Percentiles rank a stretch among this genome's conserved stretches.
Evolutionary conservation across 2,113 vertebrate species (phyloP).

Genomic region (Tetraodon nigroviridis): DNA sequence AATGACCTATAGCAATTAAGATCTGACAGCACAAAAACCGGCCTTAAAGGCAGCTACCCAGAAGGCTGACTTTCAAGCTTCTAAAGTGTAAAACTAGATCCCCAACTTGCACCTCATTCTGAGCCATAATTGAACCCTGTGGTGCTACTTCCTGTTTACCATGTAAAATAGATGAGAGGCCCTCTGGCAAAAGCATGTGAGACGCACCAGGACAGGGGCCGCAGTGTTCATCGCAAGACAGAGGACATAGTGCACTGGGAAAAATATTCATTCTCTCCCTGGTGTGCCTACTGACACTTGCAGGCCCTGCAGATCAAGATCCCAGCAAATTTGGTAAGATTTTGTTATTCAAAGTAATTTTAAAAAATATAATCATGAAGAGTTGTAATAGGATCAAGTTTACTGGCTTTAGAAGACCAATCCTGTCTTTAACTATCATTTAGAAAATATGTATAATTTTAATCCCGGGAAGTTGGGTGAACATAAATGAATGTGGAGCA

Average conservation of each 20-base stretch:
- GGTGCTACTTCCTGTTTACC: conserved; percentile 58
- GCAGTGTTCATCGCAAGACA: conserved; percentile 46
- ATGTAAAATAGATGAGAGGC: conserved; percentile 65
- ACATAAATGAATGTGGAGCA: too few relatives aligned
- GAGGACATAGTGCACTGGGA: conserved; percentile 43
- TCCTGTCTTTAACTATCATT: neutral
- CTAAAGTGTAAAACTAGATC: conserved; percentile 37
- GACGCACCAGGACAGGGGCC: conserved; percentile 54
- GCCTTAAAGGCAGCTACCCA: too few relatives aligned
- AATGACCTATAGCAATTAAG: too few relatives aligned
- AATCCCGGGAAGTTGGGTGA: too few relatives aligned
- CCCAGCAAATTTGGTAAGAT: conserved; percentile 40
- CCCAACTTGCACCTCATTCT: conserved; percentile 13
- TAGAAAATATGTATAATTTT: neutral
- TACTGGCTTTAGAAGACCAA: neutral
- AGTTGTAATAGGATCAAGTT: neutral
- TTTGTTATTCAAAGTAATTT: neutral
- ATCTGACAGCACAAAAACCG: too few relatives aligned
- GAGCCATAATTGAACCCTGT: conserved; percentile 46
- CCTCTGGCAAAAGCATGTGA: conserved; percentile 64
- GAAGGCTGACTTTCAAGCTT: too few relatives aligned
- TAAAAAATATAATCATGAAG: neutral
- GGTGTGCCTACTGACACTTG: conserved; percentile 18
- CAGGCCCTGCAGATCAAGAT: conserved; percentile 16
- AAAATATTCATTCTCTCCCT: conserved; percentile 51